Evolutionary conservation across 2,797 vertebrate species (phyloP).

Genomic region (Brachyrhaphis roseni): DNA sequence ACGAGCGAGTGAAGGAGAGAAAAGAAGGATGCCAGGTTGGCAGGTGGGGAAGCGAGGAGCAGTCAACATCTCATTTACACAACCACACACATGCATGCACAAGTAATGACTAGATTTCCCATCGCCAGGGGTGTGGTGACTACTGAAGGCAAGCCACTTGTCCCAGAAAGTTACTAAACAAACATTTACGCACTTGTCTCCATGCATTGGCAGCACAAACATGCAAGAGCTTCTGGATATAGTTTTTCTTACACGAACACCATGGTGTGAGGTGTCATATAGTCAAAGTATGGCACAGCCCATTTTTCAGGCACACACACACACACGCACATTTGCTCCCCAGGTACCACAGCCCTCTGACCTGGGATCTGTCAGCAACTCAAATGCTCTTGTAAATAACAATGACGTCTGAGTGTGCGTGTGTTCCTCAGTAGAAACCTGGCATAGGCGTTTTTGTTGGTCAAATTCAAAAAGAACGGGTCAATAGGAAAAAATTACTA

Average conservation of each 20-base stretch:
- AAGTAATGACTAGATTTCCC: constrained; percentile 42
- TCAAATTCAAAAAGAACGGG: constrained; percentile 9
- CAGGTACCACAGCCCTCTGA: constrained; percentile 35
- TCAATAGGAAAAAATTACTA: neutral
- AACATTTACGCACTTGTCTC: constrained; percentile 17
- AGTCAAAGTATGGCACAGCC: constrained; percentile 18
- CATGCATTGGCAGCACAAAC: constrained; percentile 18
- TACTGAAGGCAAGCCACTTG: constrained; percentile 39
- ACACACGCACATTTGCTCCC: constrained; percentile 32
- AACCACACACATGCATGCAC: constrained; percentile 38
- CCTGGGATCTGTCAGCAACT: constrained; percentile 71
- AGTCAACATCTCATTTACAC: constrained; percentile 42
- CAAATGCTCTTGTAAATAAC: constrained; percentile 66
- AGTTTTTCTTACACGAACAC: constrained; percentile 1
- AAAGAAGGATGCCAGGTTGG: constrained; percentile 60
- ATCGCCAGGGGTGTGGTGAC: constrained; percentile 42
- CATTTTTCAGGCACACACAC: constrained; percentile 51
- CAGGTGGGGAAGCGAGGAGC: constrained; percentile 66
- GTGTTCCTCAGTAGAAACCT: constrained; percentile 11
- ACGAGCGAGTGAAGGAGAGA: constrained; percentile 43
- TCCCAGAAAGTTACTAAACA: constrained; percentile 43
- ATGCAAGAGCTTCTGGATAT: neutral
- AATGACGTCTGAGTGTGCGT: constrained; percentile 26
- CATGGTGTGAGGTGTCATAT: constrained; percentile 21
- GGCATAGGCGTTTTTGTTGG: constrained; percentile 17